Percentiles rank a stretch among this genome's conserved stretches.
phyloP scores from a whole-genome alignment of 2,797 vertebrate genomes.

The Danio albolineatus region DNA sequence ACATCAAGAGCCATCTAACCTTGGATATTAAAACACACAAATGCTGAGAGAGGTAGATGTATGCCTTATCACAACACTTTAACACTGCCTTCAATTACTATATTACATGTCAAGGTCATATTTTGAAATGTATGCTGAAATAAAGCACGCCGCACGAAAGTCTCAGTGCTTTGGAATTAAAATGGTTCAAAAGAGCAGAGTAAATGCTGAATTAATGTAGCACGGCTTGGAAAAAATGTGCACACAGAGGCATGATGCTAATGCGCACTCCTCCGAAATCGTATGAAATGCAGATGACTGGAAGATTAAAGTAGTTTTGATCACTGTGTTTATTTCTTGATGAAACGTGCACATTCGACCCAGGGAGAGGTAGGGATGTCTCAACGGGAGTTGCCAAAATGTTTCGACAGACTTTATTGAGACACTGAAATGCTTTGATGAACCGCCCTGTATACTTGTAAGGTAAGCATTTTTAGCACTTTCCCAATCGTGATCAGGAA shows the following conservation, averaged over 20 bases:
- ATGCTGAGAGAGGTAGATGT: conserved; percentile 8
- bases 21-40: conserved; percentile 46
- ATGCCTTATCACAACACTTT: background rate
- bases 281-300: conserved; percentile 4
- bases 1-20: conserved; percentile 48
- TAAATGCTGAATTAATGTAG: conserved; percentile 2
- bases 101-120: background rate
- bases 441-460: background rate
- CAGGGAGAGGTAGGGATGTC: conserved; percentile 15
- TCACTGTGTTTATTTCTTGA: conserved; percentile 45
- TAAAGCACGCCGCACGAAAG: background rate
- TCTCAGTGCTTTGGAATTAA: background rate
- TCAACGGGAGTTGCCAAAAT: conserved; percentile 26
- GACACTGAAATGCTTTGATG: conserved; percentile 8
- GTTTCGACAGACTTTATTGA: conserved; percentile 16
- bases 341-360: conserved; percentile 35
- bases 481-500: background rate
- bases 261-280: conserved; percentile 20
- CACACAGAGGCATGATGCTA: conserved; percentile 40
- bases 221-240: background rate
- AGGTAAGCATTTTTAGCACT: conserved; percentile 1
- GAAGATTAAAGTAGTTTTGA: conserved; percentile 46
- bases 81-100: background rate
- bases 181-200: background rate
- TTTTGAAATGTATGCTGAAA: background rate